These are phyloP conservation scores for Triplophysa dalaica DNA, from an alignment of 2,113 vertebrate genomes.

Conservation along the genomic window DNA sequence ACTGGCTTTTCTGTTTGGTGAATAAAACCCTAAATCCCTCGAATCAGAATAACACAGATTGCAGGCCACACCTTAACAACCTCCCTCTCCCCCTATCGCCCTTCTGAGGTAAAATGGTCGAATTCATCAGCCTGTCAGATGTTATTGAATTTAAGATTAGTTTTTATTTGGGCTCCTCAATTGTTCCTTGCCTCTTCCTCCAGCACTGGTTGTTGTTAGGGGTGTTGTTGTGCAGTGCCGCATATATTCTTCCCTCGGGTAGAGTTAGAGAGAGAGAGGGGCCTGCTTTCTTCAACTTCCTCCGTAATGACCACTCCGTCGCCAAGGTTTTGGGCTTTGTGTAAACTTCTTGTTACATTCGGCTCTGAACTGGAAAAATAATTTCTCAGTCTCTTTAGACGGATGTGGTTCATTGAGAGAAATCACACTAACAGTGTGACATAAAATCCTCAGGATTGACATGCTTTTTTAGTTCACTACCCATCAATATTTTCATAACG, in stretches of 20 bases:
- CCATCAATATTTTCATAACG: constrained; percentile 26
- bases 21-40: constrained; percentile 75
- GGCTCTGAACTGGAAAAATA: constrained; percentile 46
- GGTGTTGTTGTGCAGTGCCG: constrained; percentile 39
- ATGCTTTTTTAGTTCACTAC: constrained; percentile 16
- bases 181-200: constrained; percentile 74
- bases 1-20: constrained; percentile 74
- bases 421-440: constrained; percentile 8
- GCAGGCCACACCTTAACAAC: constrained; percentile 65
- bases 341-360: constrained; percentile 59
- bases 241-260: constrained; percentile 63
- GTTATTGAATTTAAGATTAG: constrained; percentile 91
- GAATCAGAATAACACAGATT: constrained; percentile 74
- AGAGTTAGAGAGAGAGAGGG: constrained; percentile 45
- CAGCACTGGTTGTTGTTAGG: constrained; percentile 52
- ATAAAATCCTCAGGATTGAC: background rate
- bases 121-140: constrained; percentile 92
- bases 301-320: constrained; percentile 62
- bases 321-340: constrained; percentile 45
- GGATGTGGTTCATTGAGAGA: constrained; percentile 16
- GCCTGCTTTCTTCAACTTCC: constrained; percentile 52
- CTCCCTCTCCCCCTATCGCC: constrained; percentile 52
- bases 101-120: constrained; percentile 89
- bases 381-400: constrained; percentile 46
- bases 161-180: constrained; percentile 89